Percentiles rank a stretch among this genome's conserved stretches.
These are phyloP conservation scores for Molanna angustata DNA, from an alignment of 2,888 invertebrate species.

Conservation along the genomic window DNA sequence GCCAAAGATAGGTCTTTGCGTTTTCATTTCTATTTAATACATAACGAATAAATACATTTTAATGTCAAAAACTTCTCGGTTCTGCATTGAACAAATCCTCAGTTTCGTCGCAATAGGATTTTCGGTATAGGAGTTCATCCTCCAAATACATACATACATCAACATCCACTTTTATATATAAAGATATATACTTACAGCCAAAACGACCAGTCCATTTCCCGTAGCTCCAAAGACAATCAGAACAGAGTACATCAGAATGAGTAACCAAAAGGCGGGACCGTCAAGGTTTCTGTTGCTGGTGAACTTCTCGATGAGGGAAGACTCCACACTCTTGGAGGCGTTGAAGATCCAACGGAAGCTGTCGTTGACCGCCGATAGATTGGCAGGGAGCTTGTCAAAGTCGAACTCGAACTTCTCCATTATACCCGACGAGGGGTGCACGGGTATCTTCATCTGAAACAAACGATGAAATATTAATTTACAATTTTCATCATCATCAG, in stretches of 20 bases:
- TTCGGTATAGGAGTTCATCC: too few species aligned
- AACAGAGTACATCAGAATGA: slow-evolving; percentile 68
- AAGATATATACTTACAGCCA: slow-evolving; percentile 51
- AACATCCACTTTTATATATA: too few species aligned
- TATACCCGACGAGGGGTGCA: slow-evolving; percentile 12
- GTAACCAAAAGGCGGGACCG: slow-evolving; percentile 63
- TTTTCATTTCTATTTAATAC: too few species aligned
- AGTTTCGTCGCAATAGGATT: too few species aligned
- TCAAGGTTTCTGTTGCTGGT: slow-evolving; percentile 64
- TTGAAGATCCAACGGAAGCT: slow-evolving; percentile 17
- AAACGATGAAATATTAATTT: not conserved
- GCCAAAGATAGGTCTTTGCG: too few species aligned
- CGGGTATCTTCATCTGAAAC: slow-evolving; percentile 27
- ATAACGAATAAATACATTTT: too few species aligned
- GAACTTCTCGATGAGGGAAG: slow-evolving; percentile 20
- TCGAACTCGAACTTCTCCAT: slow-evolving; percentile 21
- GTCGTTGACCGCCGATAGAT: slow-evolving; percentile 13
- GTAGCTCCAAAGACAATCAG: slow-evolving; percentile 78
- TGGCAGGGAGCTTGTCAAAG: slow-evolving; percentile 13
- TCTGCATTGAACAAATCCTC: too few species aligned
- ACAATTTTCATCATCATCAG: too few species aligned
- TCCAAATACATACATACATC: too few species aligned
- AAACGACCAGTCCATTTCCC: slow-evolving; percentile 84
- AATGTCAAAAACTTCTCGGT: too few species aligned
- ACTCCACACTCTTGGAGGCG: slow-evolving; percentile 17